Evolutionary conservation across 2,888 invertebrate genomes (phyloP), one percentile per base, ranked within the genome.

Genomic region (Monopis laevigella): DNA sequence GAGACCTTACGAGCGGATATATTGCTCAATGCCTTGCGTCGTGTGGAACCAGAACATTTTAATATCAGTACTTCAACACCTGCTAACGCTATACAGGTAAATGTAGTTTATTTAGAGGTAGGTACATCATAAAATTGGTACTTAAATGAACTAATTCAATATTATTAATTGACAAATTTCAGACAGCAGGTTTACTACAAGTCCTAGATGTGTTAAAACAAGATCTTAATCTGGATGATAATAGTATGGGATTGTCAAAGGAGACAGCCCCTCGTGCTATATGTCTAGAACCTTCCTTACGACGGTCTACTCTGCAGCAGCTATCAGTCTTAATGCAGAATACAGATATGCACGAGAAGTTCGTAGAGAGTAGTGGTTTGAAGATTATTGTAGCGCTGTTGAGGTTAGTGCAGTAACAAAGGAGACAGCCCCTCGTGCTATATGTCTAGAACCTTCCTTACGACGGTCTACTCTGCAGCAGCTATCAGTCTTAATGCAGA

Each of bases 361-460:
- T 89, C 53, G 44, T 88, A 11, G 77, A 83, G 38, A 67, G 74
- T 36, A 73, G 82, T 44, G 88, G 88, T 0, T 46, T 88, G 8
- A 64, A 72, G 39, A 54, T 84, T 32, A 65, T 82, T 36, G 56
- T 69, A 19, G 58, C 72, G 47, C 58, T 64, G 43, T 56, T 78
- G 1, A 69, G 77, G 78, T 77, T 51, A 44, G 44, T 35, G n/a
- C n/a, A n/a, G n/a, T n/a, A n/a, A n/a, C n/a, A n/a, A n/a, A n/a
- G n/a, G n/a, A n/a, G n/a, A n/a, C n/a, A n/a, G n/a, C n/a, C n/a
- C n/a, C n/a, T n/a, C n/a, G n/a, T n/a, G n/a, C n/a, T n/a, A n/a
- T n/a, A n/a, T n/a, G n/a, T n/a, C n/a, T 88, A 10, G 88, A 89
- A 51, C 86, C 88, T 1, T 84, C 85, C n/a, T 68, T 89, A 40